Percentiles rank a stretch among this genome's conserved stretches.
Evolutionary conservation across 23 tunicate species (phyloP).

Genomic region (Oikopleura dioica): DNA sequence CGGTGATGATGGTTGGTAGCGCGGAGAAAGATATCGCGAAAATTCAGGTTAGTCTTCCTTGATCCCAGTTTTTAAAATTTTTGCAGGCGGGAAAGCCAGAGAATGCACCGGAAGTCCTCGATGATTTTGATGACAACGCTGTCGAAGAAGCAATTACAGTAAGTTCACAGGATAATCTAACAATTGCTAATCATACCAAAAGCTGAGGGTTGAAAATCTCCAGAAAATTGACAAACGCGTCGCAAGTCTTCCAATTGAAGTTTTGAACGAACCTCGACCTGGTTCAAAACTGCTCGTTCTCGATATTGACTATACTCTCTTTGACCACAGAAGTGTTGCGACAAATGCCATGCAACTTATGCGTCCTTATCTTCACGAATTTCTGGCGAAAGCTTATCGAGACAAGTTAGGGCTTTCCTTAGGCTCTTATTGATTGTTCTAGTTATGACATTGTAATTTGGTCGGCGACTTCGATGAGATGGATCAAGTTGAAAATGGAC

Average conservation of each 20-base stretch:
- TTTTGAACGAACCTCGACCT: slow-evolving; percentile 47
- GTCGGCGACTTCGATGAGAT: slow-evolving; percentile 96
- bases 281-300: slow-evolving; percentile 72
- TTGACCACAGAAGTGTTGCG: slow-evolving; percentile 76
- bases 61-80: neutral
- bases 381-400: slow-evolving; percentile 43
- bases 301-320: slow-evolving; percentile 71
- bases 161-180: neutral
- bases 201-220: slow-evolving; percentile 41
- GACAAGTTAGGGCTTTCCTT: neutral
- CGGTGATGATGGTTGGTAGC: slow-evolving; percentile 74
- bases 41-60: slow-evolving; percentile 9
- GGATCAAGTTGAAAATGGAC: slow-evolving; percentile 86
- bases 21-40: slow-evolving; percentile 30
- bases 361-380: slow-evolving; percentile 86
- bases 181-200: neutral
- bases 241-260: slow-evolving; percentile 24
- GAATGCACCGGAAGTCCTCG: slow-evolving; percentile 42
- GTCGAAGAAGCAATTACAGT: slow-evolving; percentile 38
- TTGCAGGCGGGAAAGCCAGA: slow-evolving; percentile 24
- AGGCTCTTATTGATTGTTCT: neutral
- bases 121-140: slow-evolving; percentile 52
- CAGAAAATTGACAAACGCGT: slow-evolving; percentile 54
- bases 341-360: slow-evolving; percentile 44
- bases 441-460: slow-evolving; percentile 75